Base-by-base conservation (phyloP, 1,140 invertebrate genomes). In the Heliconius congener region DNA sequence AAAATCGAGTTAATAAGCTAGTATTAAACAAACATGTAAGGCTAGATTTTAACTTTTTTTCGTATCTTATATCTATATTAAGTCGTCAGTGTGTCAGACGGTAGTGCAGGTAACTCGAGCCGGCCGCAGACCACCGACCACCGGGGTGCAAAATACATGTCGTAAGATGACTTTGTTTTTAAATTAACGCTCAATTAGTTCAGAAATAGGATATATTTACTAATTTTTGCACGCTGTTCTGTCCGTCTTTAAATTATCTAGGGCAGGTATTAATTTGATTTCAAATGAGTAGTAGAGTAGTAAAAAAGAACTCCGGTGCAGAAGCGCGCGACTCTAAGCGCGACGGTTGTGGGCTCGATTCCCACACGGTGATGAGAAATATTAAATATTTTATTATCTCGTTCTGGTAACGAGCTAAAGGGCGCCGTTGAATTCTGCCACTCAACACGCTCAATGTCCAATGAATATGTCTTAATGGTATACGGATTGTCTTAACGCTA, bases 141-240 rank as follows among this genome's bases (percentile, higher is more conserved):
- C 77, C 71, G 34, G 52, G 70, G 23, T 57, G 77, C 77, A 72
- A 73, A 76, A 66, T 46, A 76, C 39, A 55, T 8, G 37, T 76
- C 42, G 72, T 70, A 78, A 78, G 27, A 42, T 55, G 57, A 60
- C 55, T 78, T 73, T 78, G 77, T 74, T 57, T 50, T 78, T n/a
- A 71, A 76, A 76, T 76, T 78, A 78, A 78, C 77, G 77, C 71
- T 78, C 77, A 78, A 78, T 78, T 78, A 60, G 19, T 46, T 70
- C 50, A 39, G 77, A 74, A 78, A 74, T 50, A 74, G 42, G 77
- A 78, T 78, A 78, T 50, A 27, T 66, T 66, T 66, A 66, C 60
- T 66, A 66, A 13, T 23, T 30, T 23, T 30, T 11, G 27, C 60
- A 16, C 23, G 27, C 60, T n/a, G n/a, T 66, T 66, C 11, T 66